Evolutionary conservation across 1,140 invertebrate genomes (phyloP), one percentile per base, ranked within the genome.

Genomic region (Cepaea nemoralis): DNA sequence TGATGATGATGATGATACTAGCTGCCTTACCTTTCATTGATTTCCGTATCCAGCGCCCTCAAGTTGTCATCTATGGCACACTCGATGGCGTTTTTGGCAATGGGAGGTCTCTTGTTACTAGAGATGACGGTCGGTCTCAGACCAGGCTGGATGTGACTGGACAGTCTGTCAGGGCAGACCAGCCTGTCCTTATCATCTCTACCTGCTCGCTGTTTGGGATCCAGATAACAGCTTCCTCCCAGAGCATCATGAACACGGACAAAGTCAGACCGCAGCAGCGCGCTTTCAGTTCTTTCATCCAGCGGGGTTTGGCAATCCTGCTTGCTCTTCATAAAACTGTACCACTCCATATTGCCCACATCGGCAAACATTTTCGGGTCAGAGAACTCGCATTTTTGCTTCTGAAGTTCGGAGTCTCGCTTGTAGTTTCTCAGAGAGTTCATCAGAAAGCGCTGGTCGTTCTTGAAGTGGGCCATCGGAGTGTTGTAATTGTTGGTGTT

Each of bases 381-480:
- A 3, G 19, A 50, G 42, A 19, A 48, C 42, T 45, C 22, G n/a
- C 42, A 19, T 48, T 42, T 42, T 19, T 74, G 27, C 27, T 45
- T 74, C 71, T 27, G 42, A 8, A 74, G 39, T 33, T 74, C 39
- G 31, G 37, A 19, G 22, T 74, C 71, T 74, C 71, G 48, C 40
- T 33, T 42, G 42, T 45, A 48, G 27, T 40, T 45, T 33, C 71
- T 48, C 0, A 50, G 12, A 16, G 71, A 40, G 33, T 74, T 74
- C 42, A 24, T 74, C 19, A 74, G 24, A 48, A 45, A 74, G n/a
- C 40, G 19, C 0, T 45, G 12, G 31, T 74, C 71, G 42, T n/a
- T n/a, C 22, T 10, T 33, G 71, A 74, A 74, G 42, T 74, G 71
- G 1, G 71, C 48, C 39, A 48, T 74, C 27, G 71, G 71, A 14